Base-by-base conservation (phyloP, 2,113 vertebrate genomes). In the Trogon melanurus region DNA sequence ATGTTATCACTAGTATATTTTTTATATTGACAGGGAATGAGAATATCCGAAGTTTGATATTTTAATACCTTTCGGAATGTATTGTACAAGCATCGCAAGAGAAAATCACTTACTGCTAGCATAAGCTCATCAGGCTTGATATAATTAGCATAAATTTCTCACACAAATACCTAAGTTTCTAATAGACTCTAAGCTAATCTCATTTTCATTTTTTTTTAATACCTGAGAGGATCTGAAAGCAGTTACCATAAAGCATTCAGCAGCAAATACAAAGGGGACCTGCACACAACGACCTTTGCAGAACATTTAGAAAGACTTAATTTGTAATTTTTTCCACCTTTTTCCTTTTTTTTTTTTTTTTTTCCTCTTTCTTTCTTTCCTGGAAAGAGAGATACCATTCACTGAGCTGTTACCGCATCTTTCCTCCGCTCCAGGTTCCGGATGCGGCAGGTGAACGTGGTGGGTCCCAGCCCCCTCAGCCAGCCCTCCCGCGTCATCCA, bases 391-490 rank as follows among this genome's bases (percentile, higher is more conserved):
- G n/a, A 53, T 36, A 30, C 18, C 15, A 0, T 25, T 48, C 16
- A 1, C 48, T 5, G 11, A 51, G 53, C 60, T 14, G n/a, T 53
- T 45, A 23, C 26, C 29, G 2, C 32, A 2, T 53, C 50, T 85
- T 11, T 53, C 36, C 26, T 65, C 53, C 3, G 1, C 79, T 76
- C 4, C 93, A 99, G 99, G 97, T 99, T 99, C 96, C 98, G 99
- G 34, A 98, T 99, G 98, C 96, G 92, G 27, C 99, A 99, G 97
- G 98, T 98, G 96, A 99, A 99, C 60, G 98, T 99, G 10, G 98
- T 99, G 4, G 99, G 99, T 4, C 60, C 98, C 62, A 98, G 99
- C 88, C 98, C 99, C 0, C 88, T 97, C 70, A 99, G 99, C 88
- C 97, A 96, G 20, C 98, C 98, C 13, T 99, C 99, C 47, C 97